A percentile compares a stretch with the other conserved stretches of the same genome.
These are phyloP conservation scores for Sthenelais limicola DNA, from an alignment of 2,888 invertebrate species.

Conservation along the genomic window DNA sequence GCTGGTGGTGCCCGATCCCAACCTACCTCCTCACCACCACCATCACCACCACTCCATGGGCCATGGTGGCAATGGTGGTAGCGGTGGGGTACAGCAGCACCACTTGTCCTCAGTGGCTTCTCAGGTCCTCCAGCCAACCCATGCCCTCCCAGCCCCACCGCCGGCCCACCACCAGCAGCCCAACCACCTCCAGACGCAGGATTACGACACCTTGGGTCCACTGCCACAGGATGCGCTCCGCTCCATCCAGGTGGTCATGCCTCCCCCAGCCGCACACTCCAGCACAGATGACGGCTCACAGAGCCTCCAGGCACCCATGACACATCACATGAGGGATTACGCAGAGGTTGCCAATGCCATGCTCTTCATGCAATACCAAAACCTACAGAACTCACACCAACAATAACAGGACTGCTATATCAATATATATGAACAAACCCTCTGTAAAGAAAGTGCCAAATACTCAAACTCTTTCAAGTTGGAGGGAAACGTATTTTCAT, in stretches of 20 bases:
- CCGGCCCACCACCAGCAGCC: constrained; percentile 33
- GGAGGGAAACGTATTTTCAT: no score
- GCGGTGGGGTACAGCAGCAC: background rate
- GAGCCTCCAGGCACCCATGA: background rate
- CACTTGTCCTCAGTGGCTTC: constrained; percentile 10
- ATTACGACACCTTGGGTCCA: constrained; percentile 6
- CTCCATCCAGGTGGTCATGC: background rate
- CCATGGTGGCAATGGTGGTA: background rate
- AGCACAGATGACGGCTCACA: background rate
- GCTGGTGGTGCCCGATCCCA: constrained; percentile 24
- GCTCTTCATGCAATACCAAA: constrained; percentile 31
- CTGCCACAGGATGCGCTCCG: background rate
- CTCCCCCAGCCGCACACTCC: constrained; percentile 21
- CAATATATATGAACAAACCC: no score
- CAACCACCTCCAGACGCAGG: background rate
- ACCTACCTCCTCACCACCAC: constrained; percentile 9
- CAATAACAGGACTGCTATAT: no score
- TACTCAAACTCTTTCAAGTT: no score
- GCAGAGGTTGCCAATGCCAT: constrained; percentile 8
- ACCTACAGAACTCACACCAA: background rate
- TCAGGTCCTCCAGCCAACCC: background rate
- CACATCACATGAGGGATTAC: constrained; percentile 10
- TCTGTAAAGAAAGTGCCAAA: no score
- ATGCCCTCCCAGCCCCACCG: constrained; percentile 1
- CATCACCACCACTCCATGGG: background rate